Base-by-base conservation (phyloP, 2,797 vertebrate genomes). In the Simalia tracyae region DNA sequence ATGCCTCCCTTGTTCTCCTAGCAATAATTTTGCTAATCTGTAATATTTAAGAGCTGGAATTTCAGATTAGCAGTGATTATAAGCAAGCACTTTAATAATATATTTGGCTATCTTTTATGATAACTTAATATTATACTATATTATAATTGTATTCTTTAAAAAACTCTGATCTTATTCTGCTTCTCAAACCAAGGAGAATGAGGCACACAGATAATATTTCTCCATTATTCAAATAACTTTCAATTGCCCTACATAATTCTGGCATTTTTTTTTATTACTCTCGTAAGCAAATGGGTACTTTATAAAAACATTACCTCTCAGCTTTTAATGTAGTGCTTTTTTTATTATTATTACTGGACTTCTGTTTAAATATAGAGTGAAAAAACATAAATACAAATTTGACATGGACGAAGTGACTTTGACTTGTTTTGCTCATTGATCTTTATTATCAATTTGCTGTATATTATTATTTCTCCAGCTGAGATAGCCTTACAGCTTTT, bases 321-420 rank as follows among this genome's bases (percentile, higher is more conserved):
- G 93, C 96, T 97, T 97, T 98, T 98, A 98, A 98, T 97, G 97
- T 96, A 96, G 96, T 95, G 95, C 95, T 97, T 97, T 97, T 97
- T 98, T 97, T 96, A 95, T 72, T 76, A 22, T 81, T 96, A 97
- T 96, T 97, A 97, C 96, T 97, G 94, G 96, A 97, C 96, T 97
- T 94, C 93, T 97, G 94, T 96, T 88, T 97, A 97, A 97, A 97
- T 97, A 97, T 97, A 97, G 92, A 94, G 93, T 95, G 94, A 94
- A 95, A 95, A 95, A 92, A 93, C 89, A 96, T 97, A 97, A 97
- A 98, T 97, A 97, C 96, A 7, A 93, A 94, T 96, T 85, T 97
- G 97, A 97, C 94, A 0, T 95, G 91, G 93, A 89, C 95, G 97
- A 95, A 97, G 96, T 93, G 95, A 4, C 94, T 97, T 96, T 97